phyloP scores from a whole-genome alignment of 2,113 vertebrate genomes.

The Larimichthys crocea region DNA sequence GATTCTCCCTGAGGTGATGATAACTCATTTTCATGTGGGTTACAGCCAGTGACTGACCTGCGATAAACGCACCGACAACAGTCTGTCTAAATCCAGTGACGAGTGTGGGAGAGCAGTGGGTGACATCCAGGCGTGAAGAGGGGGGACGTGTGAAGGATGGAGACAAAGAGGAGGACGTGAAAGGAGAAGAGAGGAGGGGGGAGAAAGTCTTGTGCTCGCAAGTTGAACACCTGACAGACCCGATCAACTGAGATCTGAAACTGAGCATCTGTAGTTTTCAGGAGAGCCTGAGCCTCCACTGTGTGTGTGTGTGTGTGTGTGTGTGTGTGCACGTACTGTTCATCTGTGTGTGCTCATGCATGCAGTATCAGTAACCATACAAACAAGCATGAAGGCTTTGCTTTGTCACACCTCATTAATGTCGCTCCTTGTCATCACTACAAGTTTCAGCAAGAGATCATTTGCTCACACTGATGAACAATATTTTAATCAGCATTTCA shows the following conservation, averaged over 20 bases:
- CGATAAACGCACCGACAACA: background rate
- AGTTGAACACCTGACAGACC: conserved; percentile 1
- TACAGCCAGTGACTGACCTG: background rate
- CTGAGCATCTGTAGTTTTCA: conserved; percentile 11
- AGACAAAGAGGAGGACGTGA: background rate
- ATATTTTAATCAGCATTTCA: too few relatives aligned
- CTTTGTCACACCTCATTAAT: background rate
- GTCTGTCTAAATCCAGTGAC: background rate
- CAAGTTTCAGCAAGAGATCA: background rate
- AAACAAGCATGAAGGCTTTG: background rate
- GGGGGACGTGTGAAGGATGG: conserved; percentile 24
- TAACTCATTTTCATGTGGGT: background rate
- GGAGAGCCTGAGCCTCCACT: background rate
- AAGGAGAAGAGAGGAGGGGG: background rate
- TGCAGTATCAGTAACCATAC: conserved; percentile 11
- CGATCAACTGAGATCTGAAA: conserved; percentile 16
- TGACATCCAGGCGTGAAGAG: conserved; percentile 22
- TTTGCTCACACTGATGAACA: too few relatives aligned
- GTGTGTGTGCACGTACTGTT: background rate
- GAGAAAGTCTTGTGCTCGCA: background rate
- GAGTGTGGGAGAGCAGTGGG: background rate
- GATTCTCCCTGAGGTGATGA: background rate
- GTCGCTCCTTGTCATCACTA: background rate
- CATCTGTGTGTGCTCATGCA: conserved; percentile 10
- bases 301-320: background rate